Base-by-base conservation (phyloP, 2,888 invertebrate genomes). In the Polydrusus cervinus region DNA sequence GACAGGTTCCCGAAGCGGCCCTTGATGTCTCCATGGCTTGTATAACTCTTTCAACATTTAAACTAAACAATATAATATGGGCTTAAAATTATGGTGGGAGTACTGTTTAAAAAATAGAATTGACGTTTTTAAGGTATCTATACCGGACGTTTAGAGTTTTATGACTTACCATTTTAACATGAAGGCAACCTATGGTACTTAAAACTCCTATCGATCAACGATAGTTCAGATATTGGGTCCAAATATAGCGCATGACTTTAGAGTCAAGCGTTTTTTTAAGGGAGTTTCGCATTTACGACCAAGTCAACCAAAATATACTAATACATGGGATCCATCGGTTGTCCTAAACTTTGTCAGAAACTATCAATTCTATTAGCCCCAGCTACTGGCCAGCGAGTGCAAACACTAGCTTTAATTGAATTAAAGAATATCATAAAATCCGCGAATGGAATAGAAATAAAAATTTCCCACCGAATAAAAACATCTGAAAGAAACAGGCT, bases 211-310 rank as follows among this genome's bases (percentile, higher is more conserved):
- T n/a, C n/a, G 65, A 61, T 70, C 47, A 14, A 62, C 74, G 38
- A 18, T 75, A 14, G 53, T 49, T 34, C 38, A 45, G 18, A 10
- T n/a, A n/a, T n/a, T n/a, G n/a, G n/a, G n/a, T n/a, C n/a, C n/a
- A n/a, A n/a, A n/a, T n/a, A n/a, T n/a, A 10, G 40, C 2, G 7
- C 40, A 40, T 2, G 74, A 76, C 62, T 43, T 51, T 34, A 47
- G 64, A 11, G 5, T 75, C 1, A 47, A 62, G 53, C 61, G 64
- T 64, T 76, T 70, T 51, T 55, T 76, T 40, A 76, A 75, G 25
- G 76, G 76, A n/a, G 70, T 75, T 16, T 57, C n/a, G 14, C 67
- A 60, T 20, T 49, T 74, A 16, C 25, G 75, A 61, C 73, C 75
- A 14, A 57, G n/a, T 25, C 5, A 45, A n/a, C 49, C 62, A 1